These are phyloP conservation scores for Takifugu ocellatus DNA, from an alignment of 2,797 vertebrate species.

Conservation along the genomic window DNA sequence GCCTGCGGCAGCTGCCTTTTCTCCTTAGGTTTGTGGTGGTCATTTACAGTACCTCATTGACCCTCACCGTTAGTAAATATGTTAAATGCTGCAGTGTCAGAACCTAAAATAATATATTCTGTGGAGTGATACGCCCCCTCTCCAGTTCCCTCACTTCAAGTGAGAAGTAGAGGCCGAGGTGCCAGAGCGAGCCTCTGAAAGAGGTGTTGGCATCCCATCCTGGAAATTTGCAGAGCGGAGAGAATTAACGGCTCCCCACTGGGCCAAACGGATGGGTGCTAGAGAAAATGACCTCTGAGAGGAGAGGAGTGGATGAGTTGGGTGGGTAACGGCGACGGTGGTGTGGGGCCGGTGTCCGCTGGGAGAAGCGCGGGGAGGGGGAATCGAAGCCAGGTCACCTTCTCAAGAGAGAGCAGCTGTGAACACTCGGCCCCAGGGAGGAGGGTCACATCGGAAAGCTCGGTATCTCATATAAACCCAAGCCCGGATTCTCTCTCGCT, in stretches of 20 bases:
- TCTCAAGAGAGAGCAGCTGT: slow-evolving; percentile 72
- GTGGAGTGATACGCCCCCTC: slow-evolving; percentile 1
- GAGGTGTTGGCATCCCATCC: slow-evolving; percentile 58
- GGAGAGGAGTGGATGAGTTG: slow-evolving; percentile 25
- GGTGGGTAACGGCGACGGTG: slow-evolving; percentile 12
- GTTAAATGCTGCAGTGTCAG: slow-evolving; percentile 25
- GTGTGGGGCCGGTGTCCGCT: slow-evolving; percentile 17
- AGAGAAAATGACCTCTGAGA: slow-evolving; percentile 65
- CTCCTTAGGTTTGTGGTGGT: slow-evolving; percentile 38
- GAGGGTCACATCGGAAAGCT: slow-evolving; percentile 63
- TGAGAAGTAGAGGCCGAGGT: slow-evolving; percentile 34
- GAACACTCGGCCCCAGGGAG: slow-evolving; percentile 65
- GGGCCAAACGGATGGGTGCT: slow-evolving; percentile 50
- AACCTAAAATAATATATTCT: slow-evolving; percentile 32
- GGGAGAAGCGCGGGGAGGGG: slow-evolving; percentile 54
- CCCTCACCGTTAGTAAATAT: slow-evolving; percentile 47
- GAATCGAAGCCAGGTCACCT: slow-evolving; percentile 69
- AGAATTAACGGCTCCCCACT: slow-evolving; percentile 61
- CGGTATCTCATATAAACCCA: slow-evolving; percentile 50
- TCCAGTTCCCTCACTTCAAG: slow-evolving; percentile 39
- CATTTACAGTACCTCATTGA: slow-evolving; percentile 29
- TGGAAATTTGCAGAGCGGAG: slow-evolving; percentile 64
- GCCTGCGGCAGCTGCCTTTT: slow-evolving; percentile 19
- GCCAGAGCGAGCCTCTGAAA: slow-evolving; percentile 50
- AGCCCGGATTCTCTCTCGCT: slow-evolving; percentile 52